Conservation (phyloP, 2,797 vertebrate genomes). For the Orientallactaga sibirica region DNA sequence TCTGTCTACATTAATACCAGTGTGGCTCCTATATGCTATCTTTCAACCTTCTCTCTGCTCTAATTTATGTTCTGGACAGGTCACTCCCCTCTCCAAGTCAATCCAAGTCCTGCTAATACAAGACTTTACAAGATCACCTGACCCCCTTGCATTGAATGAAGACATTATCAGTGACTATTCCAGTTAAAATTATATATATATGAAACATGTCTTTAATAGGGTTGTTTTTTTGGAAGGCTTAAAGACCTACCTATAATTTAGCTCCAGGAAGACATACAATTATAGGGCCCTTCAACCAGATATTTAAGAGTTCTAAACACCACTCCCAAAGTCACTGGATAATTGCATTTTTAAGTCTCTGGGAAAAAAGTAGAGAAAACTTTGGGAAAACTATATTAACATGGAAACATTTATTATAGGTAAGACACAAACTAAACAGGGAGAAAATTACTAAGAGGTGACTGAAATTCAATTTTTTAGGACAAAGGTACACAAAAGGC, state of each 20-base stretch:
- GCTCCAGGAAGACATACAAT: neutral
- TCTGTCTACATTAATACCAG: neutral
- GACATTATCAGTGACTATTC: neutral
- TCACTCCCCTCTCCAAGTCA: neutral
- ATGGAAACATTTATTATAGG: neutral
- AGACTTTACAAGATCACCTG: neutral
- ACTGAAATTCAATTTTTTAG: neutral
- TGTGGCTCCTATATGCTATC: neutral
- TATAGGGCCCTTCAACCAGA: neutral
- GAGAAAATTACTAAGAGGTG: neutral
- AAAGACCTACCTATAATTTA: neutral
- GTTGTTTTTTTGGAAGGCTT: neutral
- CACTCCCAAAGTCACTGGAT: neutral
- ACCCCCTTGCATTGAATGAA: neutral
- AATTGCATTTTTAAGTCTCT: neutral
- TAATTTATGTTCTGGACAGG: neutral
- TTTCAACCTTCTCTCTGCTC: neutral
- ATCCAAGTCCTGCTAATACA: neutral
- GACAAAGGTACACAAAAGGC: neutral
- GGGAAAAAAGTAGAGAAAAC: slow-evolving; percentile 5
- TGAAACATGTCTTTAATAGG: neutral
- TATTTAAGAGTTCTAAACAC: neutral
- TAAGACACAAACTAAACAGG: neutral
- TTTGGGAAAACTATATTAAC: neutral
- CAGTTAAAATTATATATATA: neutral